Percentiles rank a stretch among this genome's conserved stretches.
These are phyloP conservation scores for Busseola fusca DNA, from an alignment of 2,888 invertebrate species.

Conservation along the genomic window DNA sequence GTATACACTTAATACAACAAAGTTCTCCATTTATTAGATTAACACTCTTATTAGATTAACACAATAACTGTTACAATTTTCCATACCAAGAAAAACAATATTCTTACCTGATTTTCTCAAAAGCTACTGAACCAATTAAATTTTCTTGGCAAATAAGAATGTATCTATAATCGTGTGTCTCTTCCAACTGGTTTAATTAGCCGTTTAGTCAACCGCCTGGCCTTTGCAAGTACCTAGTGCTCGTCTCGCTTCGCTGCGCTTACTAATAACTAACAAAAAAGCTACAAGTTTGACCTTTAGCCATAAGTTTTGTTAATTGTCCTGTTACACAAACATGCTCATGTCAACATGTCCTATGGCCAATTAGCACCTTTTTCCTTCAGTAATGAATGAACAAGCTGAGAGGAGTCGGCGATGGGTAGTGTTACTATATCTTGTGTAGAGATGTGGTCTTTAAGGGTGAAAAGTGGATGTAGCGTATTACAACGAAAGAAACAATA, in stretches of 20 bases:
- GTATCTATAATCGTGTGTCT: no score
- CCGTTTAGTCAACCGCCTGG: no score
- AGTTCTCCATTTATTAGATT: no score
- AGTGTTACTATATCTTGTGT: background rate
- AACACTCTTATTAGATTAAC: no score
- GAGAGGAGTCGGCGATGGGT: constrained; percentile 1
- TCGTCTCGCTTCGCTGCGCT: no score
- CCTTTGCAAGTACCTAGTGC: no score
- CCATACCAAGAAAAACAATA: background rate
- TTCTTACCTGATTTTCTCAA: background rate
- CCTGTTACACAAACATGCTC: constrained; percentile 25
- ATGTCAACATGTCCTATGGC: constrained; percentile 26
- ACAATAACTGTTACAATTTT: background rate
- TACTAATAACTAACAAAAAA: background rate
- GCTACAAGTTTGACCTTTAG: constrained; percentile 24
- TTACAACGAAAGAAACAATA: no score
- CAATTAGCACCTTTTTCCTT: constrained; percentile 14
- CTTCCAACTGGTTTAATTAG: no score
- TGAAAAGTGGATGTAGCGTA: background rate
- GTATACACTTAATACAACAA: no score
- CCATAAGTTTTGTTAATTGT: constrained; percentile 29
- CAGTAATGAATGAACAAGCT: constrained; percentile 15
- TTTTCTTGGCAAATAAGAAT: no score
- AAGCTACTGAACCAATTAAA: no score
- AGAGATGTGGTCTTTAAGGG: background rate